Evolutionary conservation across 2,888 invertebrate genomes (phyloP), one percentile per base, ranked within the genome.

Genomic region (Cylindroiulus punctatus): DNA sequence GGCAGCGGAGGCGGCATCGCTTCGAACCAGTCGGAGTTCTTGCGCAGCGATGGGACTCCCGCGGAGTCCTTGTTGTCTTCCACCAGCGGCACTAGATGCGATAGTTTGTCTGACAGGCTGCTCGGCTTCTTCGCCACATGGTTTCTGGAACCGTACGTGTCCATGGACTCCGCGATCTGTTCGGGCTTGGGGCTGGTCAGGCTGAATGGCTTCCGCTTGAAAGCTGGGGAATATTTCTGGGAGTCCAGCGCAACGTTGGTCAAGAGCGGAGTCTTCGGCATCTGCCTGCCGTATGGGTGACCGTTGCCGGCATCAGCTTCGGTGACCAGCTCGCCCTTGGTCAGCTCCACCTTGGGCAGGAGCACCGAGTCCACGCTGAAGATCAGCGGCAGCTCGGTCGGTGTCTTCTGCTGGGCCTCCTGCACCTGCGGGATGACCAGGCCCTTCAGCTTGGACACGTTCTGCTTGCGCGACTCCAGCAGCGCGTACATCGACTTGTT

Each of bases 371-470:
- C 94, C 88, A 93, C 93, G 89, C 95, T 95, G 91, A 95, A 95
- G 86, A 97, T 96, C 92, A 95, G 95, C 0, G 96, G 96, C 89
- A 97, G 92, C 91, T 96, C 95, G 1, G 76, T 30, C 7, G 82
- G 81, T 19, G 47, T 42, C 10, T 42, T 36, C 82, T 82, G 40
- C 19, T 26, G 19, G 10, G 26, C 44, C 88, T 93, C 92, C 36
- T 92, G 91, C 87, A 93, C 93, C 89, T 97, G 96, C 5, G 97
- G 97, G 90, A 97, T 97, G 47, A 96, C 95, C 89, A 97, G 92
- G n/a, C 96, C 97, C 89, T 96, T 93, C 87, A 97, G 91, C 91
- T 96, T 97, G 2, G 96, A 95, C 91, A 96, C 94, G 30, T 95
- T 95, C 90, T 94, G 95, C 88, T 95, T 94, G 86, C 96, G 93